Conservation (phyloP, 2,797 vertebrate genomes). For the Thunnus albacares region DNA sequence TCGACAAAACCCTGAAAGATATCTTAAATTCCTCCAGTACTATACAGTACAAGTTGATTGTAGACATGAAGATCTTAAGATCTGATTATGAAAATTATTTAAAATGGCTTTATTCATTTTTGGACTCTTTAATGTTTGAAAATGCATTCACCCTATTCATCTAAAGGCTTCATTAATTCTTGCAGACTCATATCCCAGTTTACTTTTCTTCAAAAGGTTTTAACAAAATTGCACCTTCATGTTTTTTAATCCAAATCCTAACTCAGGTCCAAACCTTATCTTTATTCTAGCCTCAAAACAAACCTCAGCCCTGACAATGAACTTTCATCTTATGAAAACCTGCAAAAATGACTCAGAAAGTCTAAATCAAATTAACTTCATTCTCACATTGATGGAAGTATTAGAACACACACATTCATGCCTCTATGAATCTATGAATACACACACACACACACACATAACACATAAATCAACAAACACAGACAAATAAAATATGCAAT, state of each 20-base stretch:
- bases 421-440: background rate
- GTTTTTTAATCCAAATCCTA: background rate
- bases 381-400: background rate
- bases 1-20: background rate
- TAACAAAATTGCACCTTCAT: background rate
- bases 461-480: too few relatives aligned
- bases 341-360: background rate
- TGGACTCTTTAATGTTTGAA: background rate
- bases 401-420: background rate
- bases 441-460: background rate
- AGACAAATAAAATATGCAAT: background rate
- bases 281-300: background rate
- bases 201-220: background rate
- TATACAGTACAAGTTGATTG: background rate
- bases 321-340: background rate
- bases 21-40: background rate
- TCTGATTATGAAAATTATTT: too few relatives aligned
- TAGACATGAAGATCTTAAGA: too few relatives aligned
- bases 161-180: background rate
- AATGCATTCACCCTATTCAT: background rate
- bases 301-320: background rate
- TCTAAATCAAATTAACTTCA: too few relatives aligned
- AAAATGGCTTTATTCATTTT: too few relatives aligned
- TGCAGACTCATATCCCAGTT: background rate
- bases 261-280: background rate